These are phyloP conservation scores for Hyposoter dolosus DNA, from an alignment of 2,888 invertebrate genomes.

Conservation along the genomic window DNA sequence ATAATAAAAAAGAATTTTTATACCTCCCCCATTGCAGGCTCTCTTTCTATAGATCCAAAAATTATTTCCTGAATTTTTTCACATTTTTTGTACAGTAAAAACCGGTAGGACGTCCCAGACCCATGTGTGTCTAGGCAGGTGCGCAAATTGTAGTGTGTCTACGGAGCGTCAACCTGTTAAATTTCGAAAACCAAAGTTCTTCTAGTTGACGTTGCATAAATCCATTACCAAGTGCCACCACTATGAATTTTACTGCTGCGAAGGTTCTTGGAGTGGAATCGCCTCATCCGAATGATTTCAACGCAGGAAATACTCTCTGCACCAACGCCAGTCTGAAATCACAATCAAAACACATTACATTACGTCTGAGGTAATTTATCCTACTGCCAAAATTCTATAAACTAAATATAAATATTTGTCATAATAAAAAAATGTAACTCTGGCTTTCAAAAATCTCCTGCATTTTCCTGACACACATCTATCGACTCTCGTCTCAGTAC, in stretches of 20 bases:
- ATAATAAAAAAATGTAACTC: not conserved
- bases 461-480: not conserved
- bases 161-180: not conserved
- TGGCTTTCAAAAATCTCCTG: not conserved
- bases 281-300: conserved; percentile 74
- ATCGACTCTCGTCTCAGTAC: not conserved
- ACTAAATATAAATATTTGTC: not conserved
- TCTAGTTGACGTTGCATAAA: not conserved
- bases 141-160: no score
- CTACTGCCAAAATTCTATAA: not conserved
- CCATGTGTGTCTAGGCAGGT: no score
- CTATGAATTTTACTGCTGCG: conserved; percentile 41
- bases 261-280: conserved; percentile 68
- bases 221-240: not conserved
- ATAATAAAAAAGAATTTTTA: no score
- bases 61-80: no score
- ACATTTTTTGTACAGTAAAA: no score
- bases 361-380: conserved; percentile 39
- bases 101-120: no score
- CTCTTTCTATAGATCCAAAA: no score
- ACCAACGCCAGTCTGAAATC: not conserved
- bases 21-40: no score
- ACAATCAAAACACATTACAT: conserved; percentile 73
- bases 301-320: conserved; percentile 45
- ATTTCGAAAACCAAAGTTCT: not conserved